Evolutionary conservation across 1,140 invertebrate genomes (phyloP), one percentile per base, ranked within the genome.

Genomic region (Anastatus disparis): DNA sequence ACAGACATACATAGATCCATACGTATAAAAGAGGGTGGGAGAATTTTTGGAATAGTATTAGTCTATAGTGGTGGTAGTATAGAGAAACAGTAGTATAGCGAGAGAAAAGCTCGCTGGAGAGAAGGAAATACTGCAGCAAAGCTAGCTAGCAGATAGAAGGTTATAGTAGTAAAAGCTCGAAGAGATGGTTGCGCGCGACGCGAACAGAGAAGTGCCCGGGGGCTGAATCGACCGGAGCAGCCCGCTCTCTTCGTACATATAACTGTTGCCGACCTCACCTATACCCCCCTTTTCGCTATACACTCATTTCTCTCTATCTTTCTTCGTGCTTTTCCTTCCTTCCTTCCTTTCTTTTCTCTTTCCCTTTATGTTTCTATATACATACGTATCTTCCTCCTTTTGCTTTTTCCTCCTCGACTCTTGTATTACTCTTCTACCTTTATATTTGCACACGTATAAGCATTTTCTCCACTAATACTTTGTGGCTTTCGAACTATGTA

Each of bases 201-300:
- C 27, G 42, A 48, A n/a, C 79, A 78, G 77, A n/a, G n/a, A n/a
- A 81, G 80, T 78, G 81, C 81, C 81, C 79, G 80, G 80, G n/a
- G 80, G 80, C 80, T 82, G 80, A 85, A 85, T 85, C 84, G 83
- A 85, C 84, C 84, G 81, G 84, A n/a, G 83, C 79, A 81, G 80
- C 75, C 59, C 24, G 31, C 31, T 31, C 13, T 44, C 40, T 44
- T 13, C 15, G 9, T n/a, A 3, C 15, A 3, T n/a, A 13, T 13
- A 3, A 12, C 35, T 38, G 35, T 12, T 13, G 75, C 79, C 79
- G 79, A 80, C 78, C 73, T 71, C 76, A 74, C 79, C 79, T 3
- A 26, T 17, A 7, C 1, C 55, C 9, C 35, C 56, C 75, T 76
- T 81, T 81, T 77, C 78, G 81, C 74, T 77, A 65, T 74, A 68